Base-by-base conservation (phyloP, 2,113 vertebrate species). In the Dendropsophus ebraccatus region DNA sequence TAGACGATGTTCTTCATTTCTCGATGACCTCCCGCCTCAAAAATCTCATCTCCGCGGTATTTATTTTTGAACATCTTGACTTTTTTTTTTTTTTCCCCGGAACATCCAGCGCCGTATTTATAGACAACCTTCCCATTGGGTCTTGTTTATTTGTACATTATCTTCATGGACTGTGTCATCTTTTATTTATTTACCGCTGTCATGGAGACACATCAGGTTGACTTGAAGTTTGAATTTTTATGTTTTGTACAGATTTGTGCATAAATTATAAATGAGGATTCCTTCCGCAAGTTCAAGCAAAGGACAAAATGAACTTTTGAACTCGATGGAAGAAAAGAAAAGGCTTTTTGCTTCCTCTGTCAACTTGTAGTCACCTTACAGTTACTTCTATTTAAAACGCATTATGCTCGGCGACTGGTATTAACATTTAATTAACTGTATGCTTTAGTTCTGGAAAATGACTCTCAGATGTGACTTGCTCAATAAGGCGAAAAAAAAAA, bases 291-390 rank as follows among this genome's bases (percentile, higher is more conserved):
- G 85, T 87, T 87, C 85, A 87, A 74, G 8, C 19, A 81, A 80
- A 87, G 85, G 85, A 49, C 85, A 87, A 74, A 87, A 87, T 81
- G 77, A 81, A 87, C 85, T 81, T 73, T 81, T 81, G 78, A 87
- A 87, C 85, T 74, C 69, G 12, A 14, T 41, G 14, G 45, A 28
- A 81, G 5, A 52, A 49, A 62, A 74, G 32, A 47, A 69, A 23
- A 47, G 85, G 67, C 49, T 47, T 86, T 73, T 60, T 80, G 23
- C 37, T 81, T 81, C 54, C 23, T 74, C 69, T 72, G n/a, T 47
- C 67, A 74, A 47, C n/a, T 58, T 32, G 17, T 81, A 87, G 78
- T 87, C 85, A 87, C 85, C 85, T 74, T 67, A 41, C 28, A 50
- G 50, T 87, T 62, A 74, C 65, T 69, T 69, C 28, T 28, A 35